Conservation (phyloP, 2,888 invertebrate genomes). For the Osedax frankpressi region DNA sequence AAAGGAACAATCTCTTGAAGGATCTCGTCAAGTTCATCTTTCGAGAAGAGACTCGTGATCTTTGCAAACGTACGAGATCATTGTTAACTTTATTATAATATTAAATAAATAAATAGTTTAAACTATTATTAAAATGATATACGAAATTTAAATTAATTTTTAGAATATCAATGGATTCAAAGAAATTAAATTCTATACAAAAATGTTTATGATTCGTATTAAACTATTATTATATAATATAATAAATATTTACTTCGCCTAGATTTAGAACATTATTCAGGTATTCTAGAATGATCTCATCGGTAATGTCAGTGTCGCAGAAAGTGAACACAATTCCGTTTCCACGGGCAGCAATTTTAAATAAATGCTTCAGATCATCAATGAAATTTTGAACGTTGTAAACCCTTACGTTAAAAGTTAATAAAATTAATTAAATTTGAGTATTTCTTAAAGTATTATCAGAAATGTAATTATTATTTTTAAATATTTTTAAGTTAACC, state of each 20-base stretch:
- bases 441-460: slow-evolving; percentile 49
- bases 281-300: slow-evolving; percentile 74
- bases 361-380: slow-evolving; percentile 72
- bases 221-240: too few relatives aligned
- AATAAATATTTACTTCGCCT: slow-evolving; percentile 67
- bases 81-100: too few relatives aligned
- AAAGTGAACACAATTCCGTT: slow-evolving; percentile 71
- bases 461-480: slow-evolving; percentile 66
- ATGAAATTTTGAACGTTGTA: slow-evolving; percentile 69
- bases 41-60: not conserved
- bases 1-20: slow-evolving; percentile 61
- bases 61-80: too few relatives aligned
- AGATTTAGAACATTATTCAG: slow-evolving; percentile 77
- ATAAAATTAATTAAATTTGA: too few relatives aligned
- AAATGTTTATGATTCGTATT: too few relatives aligned
- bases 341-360: slow-evolving; percentile 63
- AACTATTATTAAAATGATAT: too few relatives aligned
- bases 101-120: too few relatives aligned
- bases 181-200: too few relatives aligned
- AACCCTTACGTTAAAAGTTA: too few relatives aligned
- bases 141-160: too few relatives aligned
- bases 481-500: slow-evolving; percentile 60
- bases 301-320: slow-evolving; percentile 81
- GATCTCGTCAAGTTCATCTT: slow-evolving; percentile 75
- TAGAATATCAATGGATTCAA: too few relatives aligned